A percentile compares a stretch with the other conserved stretches of the same genome.
These are phyloP conservation scores for Epinephelus fuscoguttatus DNA, from an alignment of 2,113 vertebrate genomes.

Conservation along the genomic window DNA sequence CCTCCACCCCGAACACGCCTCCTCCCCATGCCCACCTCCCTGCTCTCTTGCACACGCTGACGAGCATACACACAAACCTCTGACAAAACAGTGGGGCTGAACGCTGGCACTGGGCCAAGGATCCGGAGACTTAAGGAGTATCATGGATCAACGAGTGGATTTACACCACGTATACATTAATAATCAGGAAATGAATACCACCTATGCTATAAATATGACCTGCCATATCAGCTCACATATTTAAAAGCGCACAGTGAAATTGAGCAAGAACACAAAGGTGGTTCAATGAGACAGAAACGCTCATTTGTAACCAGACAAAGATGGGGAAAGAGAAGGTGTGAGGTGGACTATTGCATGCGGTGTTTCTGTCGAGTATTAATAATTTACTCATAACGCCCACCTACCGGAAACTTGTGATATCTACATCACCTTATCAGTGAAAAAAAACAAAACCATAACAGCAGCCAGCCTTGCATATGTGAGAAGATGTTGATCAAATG, in stretches of 20 bases:
- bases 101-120: constrained; percentile 57
- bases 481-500: too few relatives aligned
- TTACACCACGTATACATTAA: constrained; percentile 14
- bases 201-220: constrained; percentile 15
- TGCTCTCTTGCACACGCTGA: constrained; percentile 59
- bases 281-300: neutral
- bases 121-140: constrained; percentile 40
- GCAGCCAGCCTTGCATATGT: too few relatives aligned
- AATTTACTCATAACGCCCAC: too few relatives aligned
- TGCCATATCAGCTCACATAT: constrained; percentile 9
- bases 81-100: constrained; percentile 44
- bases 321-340: too few relatives aligned
- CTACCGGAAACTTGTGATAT: too few relatives aligned
- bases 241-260: neutral
- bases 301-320: neutral
- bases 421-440: too few relatives aligned
- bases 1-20: constrained; percentile 69
- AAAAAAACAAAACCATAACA: too few relatives aligned
- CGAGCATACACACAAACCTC: constrained; percentile 60
- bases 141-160: constrained; percentile 40
- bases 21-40: constrained; percentile 54
- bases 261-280: neutral
- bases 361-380: too few relatives aligned
- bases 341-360: too few relatives aligned
- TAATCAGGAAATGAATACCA: constrained; percentile 22